Evolutionary conservation across 2,113 vertebrate genomes (phyloP).

Genomic region (Cololabis saira): DNA sequence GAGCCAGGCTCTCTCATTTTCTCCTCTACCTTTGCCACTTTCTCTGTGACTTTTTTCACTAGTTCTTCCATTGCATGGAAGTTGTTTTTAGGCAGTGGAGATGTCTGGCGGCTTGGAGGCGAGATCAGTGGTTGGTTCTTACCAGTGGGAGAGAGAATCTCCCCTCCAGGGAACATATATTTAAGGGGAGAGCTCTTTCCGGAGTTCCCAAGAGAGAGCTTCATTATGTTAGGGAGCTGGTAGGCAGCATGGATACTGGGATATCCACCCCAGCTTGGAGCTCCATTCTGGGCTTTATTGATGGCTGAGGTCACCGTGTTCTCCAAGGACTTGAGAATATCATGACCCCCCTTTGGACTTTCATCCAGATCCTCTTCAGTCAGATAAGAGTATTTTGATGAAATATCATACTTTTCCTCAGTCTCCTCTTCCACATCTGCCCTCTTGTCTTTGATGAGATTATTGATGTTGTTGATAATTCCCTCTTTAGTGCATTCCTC

Average conservation of each 20-base stretch:
- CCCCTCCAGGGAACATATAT: conserved; percentile 88
- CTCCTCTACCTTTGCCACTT: conserved; percentile 96
- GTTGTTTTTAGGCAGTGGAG: conserved; percentile 94
- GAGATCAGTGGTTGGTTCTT: conserved; percentile 92
- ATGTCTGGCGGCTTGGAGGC: conserved; percentile 91
- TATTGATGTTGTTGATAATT: conserved; percentile 70
- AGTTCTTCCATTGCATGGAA: conserved; percentile 98
- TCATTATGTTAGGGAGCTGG: conserved; percentile 99
- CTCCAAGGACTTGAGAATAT: conserved; percentile 97
- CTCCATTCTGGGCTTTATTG: conserved; percentile 98
- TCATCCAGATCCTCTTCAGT: conserved; percentile 97
- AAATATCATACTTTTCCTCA: conserved; percentile 94
- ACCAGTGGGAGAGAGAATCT: conserved; percentile 86
- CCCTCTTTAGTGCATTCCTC: conserved; percentile 85
- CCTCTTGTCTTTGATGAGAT: conserved; percentile 87
- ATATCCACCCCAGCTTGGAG: conserved; percentile 98
- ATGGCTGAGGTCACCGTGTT: conserved; percentile 98
- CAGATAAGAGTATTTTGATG: conserved; percentile 96
- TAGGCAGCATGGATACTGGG: conserved; percentile 98
- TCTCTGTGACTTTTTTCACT: conserved; percentile 97
- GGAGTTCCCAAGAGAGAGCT: conserved; percentile 91
- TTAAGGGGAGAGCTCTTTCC: conserved; percentile 90
- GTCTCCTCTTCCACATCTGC: conserved; percentile 82
- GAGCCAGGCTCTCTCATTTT: conserved; percentile 90
- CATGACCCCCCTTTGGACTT: conserved; percentile 95